Base-by-base conservation (phyloP, 2,113 vertebrate species). In the Cacatua alba region DNA sequence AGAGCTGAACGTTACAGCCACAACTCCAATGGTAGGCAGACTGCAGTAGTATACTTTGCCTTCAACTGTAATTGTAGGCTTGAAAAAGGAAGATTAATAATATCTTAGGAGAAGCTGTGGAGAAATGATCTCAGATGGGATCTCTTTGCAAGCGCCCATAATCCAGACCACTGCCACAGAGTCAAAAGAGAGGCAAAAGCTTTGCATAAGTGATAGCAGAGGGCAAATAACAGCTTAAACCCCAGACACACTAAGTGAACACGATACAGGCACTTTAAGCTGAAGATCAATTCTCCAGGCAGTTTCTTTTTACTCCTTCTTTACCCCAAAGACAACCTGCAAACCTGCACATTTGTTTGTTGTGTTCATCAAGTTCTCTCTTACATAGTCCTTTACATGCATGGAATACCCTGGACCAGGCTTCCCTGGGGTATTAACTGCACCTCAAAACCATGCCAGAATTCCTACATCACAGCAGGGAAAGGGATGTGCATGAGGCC, bases 71-170 rank as follows among this genome's bases (percentile, higher is more conserved):
- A 92, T 82, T 91, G 80, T 3, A 84, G 88, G 43, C 62, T 97
- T 75, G 62, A 29, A 74, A 89, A 82, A 70, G 71, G 64, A 79
- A 75, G 83, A 92, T 92, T 87, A 95, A 84, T 82, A 68, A 17
- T 16, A 84, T 68, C 43, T 72, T 89, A 62, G 80, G 72, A 89
- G 60, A 82, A 82, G 25, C 37, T 90, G 82, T 5, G 48, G 35
- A 65, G 37, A 49, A 53, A 48, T 16, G 65, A 90, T 90, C 86
- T 75, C 76, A 75, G 69, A 78, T 71, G 65, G 69, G 35, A 90
- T 46, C 72, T 84, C 55, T 78, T 37, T 60, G 21, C 37, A 7
- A 26, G 39, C 13, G 39, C 53, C 39, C 43, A 11, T 41, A 91
- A 63, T 37, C 67, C 60, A 83, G 53, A 77, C 46, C 67, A 81